phyloP scores from a whole-genome alignment of 2,888 invertebrate species.

The Phengaris arion region DNA sequence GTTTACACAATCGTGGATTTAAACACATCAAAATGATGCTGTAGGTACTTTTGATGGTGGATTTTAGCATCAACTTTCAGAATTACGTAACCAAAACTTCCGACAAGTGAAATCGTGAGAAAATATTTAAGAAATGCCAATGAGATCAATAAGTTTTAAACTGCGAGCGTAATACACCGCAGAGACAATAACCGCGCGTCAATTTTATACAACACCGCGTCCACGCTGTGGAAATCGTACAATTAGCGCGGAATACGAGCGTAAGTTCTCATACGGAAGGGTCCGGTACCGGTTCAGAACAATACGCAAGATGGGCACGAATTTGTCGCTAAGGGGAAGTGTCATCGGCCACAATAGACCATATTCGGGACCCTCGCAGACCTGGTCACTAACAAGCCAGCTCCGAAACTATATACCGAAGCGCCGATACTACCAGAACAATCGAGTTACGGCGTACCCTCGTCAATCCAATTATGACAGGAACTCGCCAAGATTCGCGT shows the following conservation, averaged over 20 bases:
- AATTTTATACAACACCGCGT: conserved; percentile 30
- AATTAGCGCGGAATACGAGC: conserved; percentile 42
- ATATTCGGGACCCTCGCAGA: conserved; percentile 47
- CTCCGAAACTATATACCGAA: conserved; percentile 53
- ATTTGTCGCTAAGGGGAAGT: conserved; percentile 61
- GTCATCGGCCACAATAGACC: conserved; percentile 44
- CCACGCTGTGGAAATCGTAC: conserved; percentile 36
- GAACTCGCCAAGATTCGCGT: conserved; percentile 44
- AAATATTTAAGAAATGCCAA: conserved; percentile 41
- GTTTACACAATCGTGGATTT: conserved; percentile 36
- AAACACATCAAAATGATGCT: conserved; percentile 37
- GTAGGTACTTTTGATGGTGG: conserved; percentile 37
- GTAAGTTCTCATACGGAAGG: conserved; percentile 44
- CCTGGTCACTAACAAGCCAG: conserved; percentile 50
- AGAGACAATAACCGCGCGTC: conserved; percentile 32
- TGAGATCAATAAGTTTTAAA: conserved; percentile 41
- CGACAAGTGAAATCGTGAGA: conserved; percentile 41
- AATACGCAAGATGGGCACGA: conserved; percentile 57
- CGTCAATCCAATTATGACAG: conserved; percentile 60
- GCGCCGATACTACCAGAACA: conserved; percentile 57
- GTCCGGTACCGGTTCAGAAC: conserved; percentile 48
- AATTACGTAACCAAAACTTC: conserved; percentile 37
- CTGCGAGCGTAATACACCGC: conserved; percentile 36
- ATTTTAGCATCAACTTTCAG: conserved; percentile 41
- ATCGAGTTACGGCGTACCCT: conserved; percentile 54